Percentiles rank a stretch among this genome's conserved stretches.
phyloP scores from a whole-genome alignment of 1,140 invertebrate species.

The Bombus balteatus region DNA sequence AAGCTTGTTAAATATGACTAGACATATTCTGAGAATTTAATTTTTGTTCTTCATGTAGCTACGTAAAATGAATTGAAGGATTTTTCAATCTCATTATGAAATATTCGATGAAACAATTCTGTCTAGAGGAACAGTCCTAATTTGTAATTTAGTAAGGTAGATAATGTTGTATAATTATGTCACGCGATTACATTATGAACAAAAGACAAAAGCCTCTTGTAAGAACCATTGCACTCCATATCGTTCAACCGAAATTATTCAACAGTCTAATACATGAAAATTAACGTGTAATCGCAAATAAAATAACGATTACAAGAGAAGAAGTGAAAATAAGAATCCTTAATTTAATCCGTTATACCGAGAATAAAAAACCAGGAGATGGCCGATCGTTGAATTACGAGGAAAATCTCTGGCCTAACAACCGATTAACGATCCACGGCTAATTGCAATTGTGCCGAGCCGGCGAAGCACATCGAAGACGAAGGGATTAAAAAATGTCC shows the following conservation, averaged over 20 bases:
- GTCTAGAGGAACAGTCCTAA: neutral
- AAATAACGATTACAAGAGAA: neutral
- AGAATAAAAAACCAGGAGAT: conserved; percentile 27
- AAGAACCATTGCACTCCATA: too few species aligned
- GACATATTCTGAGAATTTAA: neutral
- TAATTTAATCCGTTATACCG: conserved; percentile 48
- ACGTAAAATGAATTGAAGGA: neutral
- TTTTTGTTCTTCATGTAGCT: neutral
- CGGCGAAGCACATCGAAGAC: conserved; percentile 58
- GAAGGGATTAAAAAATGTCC: conserved; percentile 72
- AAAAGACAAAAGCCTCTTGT: too few species aligned
- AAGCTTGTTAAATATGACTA: neutral
- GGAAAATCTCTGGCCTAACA: conserved; percentile 62
- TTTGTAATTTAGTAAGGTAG: neutral
- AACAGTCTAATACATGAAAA: neutral
- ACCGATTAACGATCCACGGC: conserved; percentile 71
- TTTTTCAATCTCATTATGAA: neutral
- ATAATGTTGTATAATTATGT: neutral
- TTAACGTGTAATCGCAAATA: neutral
- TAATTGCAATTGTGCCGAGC: conserved; percentile 71
- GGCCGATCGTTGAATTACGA: conserved; percentile 63
- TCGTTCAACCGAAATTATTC: too few species aligned
- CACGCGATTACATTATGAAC: neutral
- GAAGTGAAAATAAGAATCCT: neutral
- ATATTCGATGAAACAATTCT: neutral